Evolutionary conservation across 2,113 vertebrate genomes (phyloP).

Genomic region (Ophiodon elongatus): DNA sequence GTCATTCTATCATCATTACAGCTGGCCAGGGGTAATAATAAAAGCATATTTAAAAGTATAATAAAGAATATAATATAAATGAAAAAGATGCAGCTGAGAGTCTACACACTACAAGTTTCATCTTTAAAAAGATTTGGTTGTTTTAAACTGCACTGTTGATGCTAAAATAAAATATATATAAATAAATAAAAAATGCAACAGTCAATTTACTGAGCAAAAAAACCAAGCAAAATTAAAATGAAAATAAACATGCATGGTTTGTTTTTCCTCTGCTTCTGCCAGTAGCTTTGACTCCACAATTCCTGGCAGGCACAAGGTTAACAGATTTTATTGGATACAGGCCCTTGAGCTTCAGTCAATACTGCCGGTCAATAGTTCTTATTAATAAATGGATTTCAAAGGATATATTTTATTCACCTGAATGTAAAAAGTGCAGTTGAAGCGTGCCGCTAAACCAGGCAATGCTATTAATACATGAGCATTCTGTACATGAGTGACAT

Average conservation of each 20-base stretch:
- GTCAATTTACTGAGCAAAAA: background rate
- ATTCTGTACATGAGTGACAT: constrained; percentile 15
- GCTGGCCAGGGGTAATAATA: constrained; percentile 8
- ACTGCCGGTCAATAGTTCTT: constrained; percentile 67
- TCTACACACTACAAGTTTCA: background rate
- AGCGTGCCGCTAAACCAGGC: constrained; percentile 23
- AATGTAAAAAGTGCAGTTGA: constrained; percentile 50
- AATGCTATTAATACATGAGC: constrained; percentile 18
- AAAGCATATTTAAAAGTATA: constrained; percentile 19
- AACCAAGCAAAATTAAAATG: background rate
- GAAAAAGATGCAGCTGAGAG: background rate
- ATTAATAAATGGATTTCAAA: constrained; percentile 74
- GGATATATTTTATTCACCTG: constrained; percentile 66
- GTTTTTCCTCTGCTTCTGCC: constrained; percentile 5
- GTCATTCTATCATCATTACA: constrained; percentile 45
- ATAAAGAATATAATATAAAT: constrained; percentile 7
- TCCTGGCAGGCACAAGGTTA: constrained; percentile 58
- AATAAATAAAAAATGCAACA: too few species aligned
- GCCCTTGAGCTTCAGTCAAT: constrained; percentile 59
- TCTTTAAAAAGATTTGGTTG: background rate
- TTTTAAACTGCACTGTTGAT: constrained; percentile 1
- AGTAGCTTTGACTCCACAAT: constrained; percentile 31
- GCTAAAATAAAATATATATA: background rate
- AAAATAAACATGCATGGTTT: background rate
- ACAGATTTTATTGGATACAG: constrained; percentile 59